Conservation (phyloP, 2,888 invertebrate species). For the Sturmia bella region DNA sequence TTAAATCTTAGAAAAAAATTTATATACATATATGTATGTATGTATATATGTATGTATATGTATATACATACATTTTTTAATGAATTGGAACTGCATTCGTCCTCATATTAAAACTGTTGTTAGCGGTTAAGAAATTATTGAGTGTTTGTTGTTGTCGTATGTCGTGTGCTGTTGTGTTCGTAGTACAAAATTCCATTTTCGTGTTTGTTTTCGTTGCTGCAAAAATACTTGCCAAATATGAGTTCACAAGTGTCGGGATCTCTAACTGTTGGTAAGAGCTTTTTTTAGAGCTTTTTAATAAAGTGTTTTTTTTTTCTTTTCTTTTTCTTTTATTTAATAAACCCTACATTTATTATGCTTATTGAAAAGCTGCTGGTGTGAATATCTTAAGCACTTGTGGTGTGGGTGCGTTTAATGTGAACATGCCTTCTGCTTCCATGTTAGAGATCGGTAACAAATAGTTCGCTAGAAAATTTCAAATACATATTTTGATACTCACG, state of each 20-base stretch:
- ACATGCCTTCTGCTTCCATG: no score
- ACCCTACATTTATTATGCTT: no score
- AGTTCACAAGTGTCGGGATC: slow-evolving; percentile 77
- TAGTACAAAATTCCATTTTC: neutral
- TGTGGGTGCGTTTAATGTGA: no score
- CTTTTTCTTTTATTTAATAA: no score
- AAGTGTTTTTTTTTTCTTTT: neutral
- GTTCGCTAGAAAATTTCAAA: no score
- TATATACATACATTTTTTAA: slow-evolving; percentile 7
- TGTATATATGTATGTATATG: no score
- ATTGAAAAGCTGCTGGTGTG: no score
- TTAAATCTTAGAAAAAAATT: no score
- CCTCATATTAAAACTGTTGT: slow-evolving; percentile 34
- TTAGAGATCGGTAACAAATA: no score
- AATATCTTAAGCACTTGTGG: no score
- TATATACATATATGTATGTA: no score
- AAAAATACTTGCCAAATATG: slow-evolving; percentile 70
- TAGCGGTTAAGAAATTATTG: slow-evolving; percentile 11
- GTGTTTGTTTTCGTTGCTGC: slow-evolving; percentile 22
- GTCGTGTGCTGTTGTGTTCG: neutral
- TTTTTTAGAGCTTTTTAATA: slow-evolving; percentile 12
- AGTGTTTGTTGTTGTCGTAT: slow-evolving; percentile 34
- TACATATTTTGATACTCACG: no score
- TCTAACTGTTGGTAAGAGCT: slow-evolving; percentile 77
- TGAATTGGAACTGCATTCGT: slow-evolving; percentile 28